Evolutionary conservation across 2,113 vertebrate species (phyloP).

Genomic region (Ciconia boyciana): DNA sequence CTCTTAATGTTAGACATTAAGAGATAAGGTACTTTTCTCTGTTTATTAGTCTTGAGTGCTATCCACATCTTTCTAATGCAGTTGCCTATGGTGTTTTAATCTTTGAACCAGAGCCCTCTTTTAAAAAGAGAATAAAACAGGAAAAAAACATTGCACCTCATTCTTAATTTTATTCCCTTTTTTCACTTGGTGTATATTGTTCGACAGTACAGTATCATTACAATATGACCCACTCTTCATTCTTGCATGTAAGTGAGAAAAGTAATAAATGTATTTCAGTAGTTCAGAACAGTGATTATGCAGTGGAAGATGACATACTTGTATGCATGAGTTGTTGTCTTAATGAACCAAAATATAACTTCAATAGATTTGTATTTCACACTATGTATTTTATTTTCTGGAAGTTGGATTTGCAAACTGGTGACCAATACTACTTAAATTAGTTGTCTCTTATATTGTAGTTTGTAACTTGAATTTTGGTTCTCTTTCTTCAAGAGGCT

Average conservation of each 20-base stretch:
- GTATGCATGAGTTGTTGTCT: not conserved
- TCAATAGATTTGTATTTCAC: not conserved
- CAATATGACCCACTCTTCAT: not conserved
- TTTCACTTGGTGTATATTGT: not conserved
- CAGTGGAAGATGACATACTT: not conserved
- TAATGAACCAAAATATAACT: not conserved
- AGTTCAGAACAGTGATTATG: not conserved
- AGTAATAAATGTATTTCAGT: not conserved
- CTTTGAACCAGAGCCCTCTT: not conserved
- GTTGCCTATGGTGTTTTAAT: not conserved
- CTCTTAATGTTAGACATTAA: not conserved
- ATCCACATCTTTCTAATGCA: not conserved
- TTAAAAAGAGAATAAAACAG: not conserved
- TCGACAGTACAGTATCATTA: not conserved
- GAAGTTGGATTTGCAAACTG: not conserved
- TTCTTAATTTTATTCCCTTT: not conserved
- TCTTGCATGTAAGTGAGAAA: not conserved
- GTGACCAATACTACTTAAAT: not conserved
- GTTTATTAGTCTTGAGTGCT: not conserved
- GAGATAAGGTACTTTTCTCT: not conserved
- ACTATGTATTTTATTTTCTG: not conserved
- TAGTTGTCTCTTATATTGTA: not conserved
- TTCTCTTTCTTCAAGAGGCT: conserved; percentile 75
- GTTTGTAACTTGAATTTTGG: not conserved
- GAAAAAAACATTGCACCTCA: not conserved